These are phyloP conservation scores for Trachymyrmex septentrionalis DNA, from an alignment of 1,140 invertebrate genomes.

Conservation along the genomic window DNA sequence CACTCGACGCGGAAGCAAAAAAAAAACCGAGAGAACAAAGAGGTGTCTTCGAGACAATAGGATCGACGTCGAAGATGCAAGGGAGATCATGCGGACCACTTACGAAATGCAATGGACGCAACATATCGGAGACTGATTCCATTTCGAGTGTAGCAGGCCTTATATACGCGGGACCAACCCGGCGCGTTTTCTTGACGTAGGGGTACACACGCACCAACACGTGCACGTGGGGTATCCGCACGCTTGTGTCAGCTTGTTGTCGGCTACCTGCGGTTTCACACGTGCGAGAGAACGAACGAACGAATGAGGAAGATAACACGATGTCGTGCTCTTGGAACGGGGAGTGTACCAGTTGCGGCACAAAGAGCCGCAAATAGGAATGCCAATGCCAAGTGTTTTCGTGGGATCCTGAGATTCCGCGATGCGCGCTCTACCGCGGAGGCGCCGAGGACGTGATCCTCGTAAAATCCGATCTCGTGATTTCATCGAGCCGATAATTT, in stretches of 20 bases:
- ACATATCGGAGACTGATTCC: constrained; percentile 60
- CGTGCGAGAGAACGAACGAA: too few relatives aligned
- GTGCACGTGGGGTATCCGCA: background rate
- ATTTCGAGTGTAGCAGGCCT: constrained; percentile 38
- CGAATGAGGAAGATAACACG: background rate
- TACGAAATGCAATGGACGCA: constrained; percentile 63
- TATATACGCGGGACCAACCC: constrained; percentile 42
- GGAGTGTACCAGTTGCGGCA: constrained; percentile 3
- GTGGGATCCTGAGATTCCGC: constrained; percentile 23
- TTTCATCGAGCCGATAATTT: background rate
- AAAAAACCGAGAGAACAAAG: background rate
- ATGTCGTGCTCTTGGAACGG: background rate
- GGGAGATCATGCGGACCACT: constrained; percentile 7
- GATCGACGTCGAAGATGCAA: background rate
- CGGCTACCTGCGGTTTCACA: constrained; percentile 18
- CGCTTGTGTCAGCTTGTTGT: background rate
- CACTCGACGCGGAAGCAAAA: background rate
- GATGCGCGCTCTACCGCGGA: background rate
- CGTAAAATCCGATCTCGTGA: constrained; percentile 24
- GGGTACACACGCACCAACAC: constrained; percentile 33
- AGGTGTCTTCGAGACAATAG: background rate
- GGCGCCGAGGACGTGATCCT: constrained; percentile 47
- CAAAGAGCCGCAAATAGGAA: constrained; percentile 47
- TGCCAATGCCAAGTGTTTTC: constrained; percentile 28
- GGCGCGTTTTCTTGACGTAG: constrained; percentile 3